A percentile compares a stretch with the other conserved stretches of the same genome.
These are phyloP conservation scores for Homarus gammarus DNA, from an alignment of 2,888 invertebrate genomes.

Conservation along the genomic window DNA sequence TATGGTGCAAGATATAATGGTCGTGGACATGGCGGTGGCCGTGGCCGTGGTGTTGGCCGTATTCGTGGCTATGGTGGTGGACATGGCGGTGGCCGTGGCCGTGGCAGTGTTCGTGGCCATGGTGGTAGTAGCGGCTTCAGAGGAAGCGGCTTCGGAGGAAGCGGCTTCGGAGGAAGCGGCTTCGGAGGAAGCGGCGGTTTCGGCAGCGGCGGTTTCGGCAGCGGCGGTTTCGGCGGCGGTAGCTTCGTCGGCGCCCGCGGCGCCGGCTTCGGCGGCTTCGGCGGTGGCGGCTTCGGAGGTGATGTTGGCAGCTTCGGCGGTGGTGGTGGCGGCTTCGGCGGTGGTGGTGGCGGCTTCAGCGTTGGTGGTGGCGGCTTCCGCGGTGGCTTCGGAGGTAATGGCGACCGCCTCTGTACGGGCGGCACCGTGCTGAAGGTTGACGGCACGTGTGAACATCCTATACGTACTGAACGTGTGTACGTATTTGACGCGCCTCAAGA, in stretches of 20 bases:
- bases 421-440: constrained; percentile 57
- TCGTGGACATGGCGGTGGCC: background rate
- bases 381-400: no score
- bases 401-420: background rate
- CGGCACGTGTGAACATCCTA: constrained; percentile 52
- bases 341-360: background rate
- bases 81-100: background rate
- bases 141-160: background rate
- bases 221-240: background rate
- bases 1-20: background rate
- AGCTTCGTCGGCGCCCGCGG: background rate
- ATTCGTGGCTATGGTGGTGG: background rate
- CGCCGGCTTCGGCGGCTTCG: background rate
- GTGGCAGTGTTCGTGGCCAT: background rate
- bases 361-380: background rate
- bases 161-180: background rate
- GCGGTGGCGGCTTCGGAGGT: background rate
- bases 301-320: background rate
- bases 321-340: background rate
- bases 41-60: background rate
- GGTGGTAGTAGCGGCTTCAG: background rate
- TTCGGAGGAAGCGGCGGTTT: background rate
- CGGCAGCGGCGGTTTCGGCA: background rate
- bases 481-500: constrained; percentile 49
- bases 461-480: constrained; percentile 42